Evolutionary conservation across 2,888 invertebrate genomes (phyloP), one percentile per base, ranked within the genome.

Genomic region (Drosophila dives): DNA sequence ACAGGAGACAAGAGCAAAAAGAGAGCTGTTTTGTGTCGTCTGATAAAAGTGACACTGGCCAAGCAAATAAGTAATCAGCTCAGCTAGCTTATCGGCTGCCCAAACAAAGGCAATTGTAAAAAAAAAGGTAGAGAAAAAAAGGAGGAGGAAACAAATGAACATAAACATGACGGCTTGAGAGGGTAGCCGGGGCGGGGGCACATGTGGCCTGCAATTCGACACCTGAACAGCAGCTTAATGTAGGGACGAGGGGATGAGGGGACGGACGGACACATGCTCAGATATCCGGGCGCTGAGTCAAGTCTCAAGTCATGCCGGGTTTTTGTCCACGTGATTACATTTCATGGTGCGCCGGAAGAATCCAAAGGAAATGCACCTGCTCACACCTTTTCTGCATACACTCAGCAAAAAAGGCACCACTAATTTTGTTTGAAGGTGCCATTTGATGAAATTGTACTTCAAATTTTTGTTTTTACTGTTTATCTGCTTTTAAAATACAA

Each of bases 271-370:
- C 36, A 17, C 26, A 55, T 32, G 56, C 68, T 53, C 64, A 64
- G 63, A 66, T 72, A 76, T 54, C 75, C 77, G 67, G 72, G 40
- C 29, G 40, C 11, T 45, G 58, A 49, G 42, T 61, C 49, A 51
- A 56, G 69, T 51, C 29, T n/a, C 55, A 70, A 49, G 54, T 54
- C 61, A 62, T 62, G 66, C 60, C 42, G 70, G 66, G 74, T 63
- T 63, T 73, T 77, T 80, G 85, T 80, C 75, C 71, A 73, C 63
- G 75, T 83, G 86, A 85, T 86, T 82, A 80, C 85, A 80, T 84
- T 77, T 80, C 80, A 71, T 69, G 66, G 72, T 58, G 53, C 54
- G 58, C 79, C 79, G 83, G 84, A 84, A 81, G 87, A 82, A 69
- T 74, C 45, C 20, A 67, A 81, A 75, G 81, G 76, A 84, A 83